Base-by-base conservation (phyloP, 2,797 vertebrate genomes). In the Bryconaethiops microstoma region DNA sequence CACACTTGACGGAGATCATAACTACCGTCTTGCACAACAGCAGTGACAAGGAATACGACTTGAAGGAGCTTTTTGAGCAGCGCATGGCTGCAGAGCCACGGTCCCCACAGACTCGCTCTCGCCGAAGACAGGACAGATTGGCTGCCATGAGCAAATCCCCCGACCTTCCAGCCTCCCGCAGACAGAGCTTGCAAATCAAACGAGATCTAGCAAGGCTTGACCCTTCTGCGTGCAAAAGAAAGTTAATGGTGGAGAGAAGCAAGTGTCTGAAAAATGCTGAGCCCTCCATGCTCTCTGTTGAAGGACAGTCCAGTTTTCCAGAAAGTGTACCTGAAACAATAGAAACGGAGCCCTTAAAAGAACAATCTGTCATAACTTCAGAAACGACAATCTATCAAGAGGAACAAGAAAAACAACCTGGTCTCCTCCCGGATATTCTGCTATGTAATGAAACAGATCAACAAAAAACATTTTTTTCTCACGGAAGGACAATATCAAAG, bases 1-100 rank as follows among this genome's bases (percentile, higher is more conserved):
- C 94, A 64, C 96, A 96, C 86, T 89, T 98, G 82, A 94, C 95
- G 84, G 94, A 96, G 89, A 96, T 97, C 76, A 95, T 98, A 92
- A 95, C 95, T 45, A 96, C 95, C 64, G 94, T 99, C 79, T 92
- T 98, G 85, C 95, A 96, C 86, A 94, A 94, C 84, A 95, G 94
- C 79, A 95, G 92, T 1, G 85, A 91, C 25, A 93, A 91, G 88
- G 96, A 98, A 91, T 97, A 96, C 86, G 97, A 92, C 89, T 95
- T 98, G 86, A 96, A 93, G 89, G 96, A 99, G 83, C 91, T 98
- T 78, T 93, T 98, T 74, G 94, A 77, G 82, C 95, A 95, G 68
- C 95, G 97, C 42, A 93, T 96, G 74, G 92, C 92, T 82, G 87
- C 92, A 83, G 95, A 96, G 90, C 94, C 91, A 84, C 95, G 93